phyloP scores from a whole-genome alignment of 2,797 vertebrate species.

The Thamnophis elegans region DNA sequence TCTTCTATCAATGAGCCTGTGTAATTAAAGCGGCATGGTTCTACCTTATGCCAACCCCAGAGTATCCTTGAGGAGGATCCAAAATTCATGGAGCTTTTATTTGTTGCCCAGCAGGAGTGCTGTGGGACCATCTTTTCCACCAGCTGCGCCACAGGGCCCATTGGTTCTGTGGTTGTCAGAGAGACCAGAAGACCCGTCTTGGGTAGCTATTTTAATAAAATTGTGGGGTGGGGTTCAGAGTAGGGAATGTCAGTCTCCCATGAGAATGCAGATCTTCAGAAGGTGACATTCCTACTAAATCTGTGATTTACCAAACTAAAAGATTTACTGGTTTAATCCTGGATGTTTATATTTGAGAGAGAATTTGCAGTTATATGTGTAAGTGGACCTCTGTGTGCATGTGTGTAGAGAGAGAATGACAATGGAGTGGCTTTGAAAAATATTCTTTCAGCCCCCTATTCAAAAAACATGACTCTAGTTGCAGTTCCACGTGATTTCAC shows the following conservation, averaged over 20 bases:
- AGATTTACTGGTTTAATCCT: background rate
- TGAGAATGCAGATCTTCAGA: background rate
- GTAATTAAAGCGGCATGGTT: background rate
- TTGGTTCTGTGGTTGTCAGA: background rate
- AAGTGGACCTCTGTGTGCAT: background rate
- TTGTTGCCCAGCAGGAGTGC: background rate
- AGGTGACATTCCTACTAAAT: background rate
- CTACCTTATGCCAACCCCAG: background rate
- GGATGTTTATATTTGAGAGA: background rate
- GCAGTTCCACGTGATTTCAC: background rate
- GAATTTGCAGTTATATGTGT: background rate
- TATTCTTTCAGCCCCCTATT: background rate
- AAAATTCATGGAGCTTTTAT: background rate
- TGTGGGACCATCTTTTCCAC: background rate
- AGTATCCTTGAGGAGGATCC: background rate
- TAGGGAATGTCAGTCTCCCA: background rate
- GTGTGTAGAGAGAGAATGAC: background rate
- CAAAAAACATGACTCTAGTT: background rate
- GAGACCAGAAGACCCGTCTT: background rate
- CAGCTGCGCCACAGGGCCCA: background rate
- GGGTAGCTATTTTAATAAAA: background rate
- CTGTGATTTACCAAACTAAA: background rate
- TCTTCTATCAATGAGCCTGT: background rate
- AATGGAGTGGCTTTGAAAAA: background rate
- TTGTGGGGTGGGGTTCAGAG: background rate